These are phyloP conservation scores for Blomia tropicalis DNA, from an alignment of 2,888 invertebrate species.

Conservation along the genomic window DNA sequence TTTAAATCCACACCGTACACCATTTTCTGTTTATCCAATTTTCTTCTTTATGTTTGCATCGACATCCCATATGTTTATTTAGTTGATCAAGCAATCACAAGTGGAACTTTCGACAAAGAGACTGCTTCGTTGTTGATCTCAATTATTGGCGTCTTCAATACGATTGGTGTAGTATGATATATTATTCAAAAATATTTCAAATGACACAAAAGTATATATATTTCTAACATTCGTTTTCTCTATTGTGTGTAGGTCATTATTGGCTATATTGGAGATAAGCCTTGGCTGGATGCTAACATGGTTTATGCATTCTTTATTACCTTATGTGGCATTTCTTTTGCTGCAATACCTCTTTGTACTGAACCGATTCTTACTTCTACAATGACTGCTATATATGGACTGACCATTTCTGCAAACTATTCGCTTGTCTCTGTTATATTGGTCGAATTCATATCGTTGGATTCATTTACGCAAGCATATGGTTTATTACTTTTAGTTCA, in stretches of 20 bases:
- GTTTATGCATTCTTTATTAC: slow-evolving; percentile 61
- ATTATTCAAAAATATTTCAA: neutral
- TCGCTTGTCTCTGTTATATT: slow-evolving; percentile 75
- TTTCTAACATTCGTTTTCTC: slow-evolving; percentile 26
- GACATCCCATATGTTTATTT: slow-evolving; percentile 90
- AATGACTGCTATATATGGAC: slow-evolving; percentile 59
- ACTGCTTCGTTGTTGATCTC: slow-evolving; percentile 62
- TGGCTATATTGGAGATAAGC: slow-evolving; percentile 74
- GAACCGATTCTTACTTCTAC: slow-evolving; percentile 46
- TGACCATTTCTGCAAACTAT: slow-evolving; percentile 80
- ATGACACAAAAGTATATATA: no score
- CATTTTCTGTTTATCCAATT: slow-evolving; percentile 59
- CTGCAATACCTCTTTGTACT: slow-evolving; percentile 46
- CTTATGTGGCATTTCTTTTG: slow-evolving; percentile 40
- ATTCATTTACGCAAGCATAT: slow-evolving; percentile 77
- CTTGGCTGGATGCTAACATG: slow-evolving; percentile 61
- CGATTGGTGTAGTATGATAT: slow-evolving; percentile 61
- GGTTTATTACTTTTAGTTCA: slow-evolving; percentile 70
- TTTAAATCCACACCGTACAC: slow-evolving; percentile 46
- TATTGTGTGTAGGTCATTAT: slow-evolving; percentile 50
- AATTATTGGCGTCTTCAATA: slow-evolving; percentile 71
- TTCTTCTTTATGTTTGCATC: slow-evolving; percentile 69
- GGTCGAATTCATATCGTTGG: slow-evolving; percentile 71
- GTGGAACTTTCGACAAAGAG: slow-evolving; percentile 47
- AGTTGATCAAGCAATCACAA: slow-evolving; percentile 59